Percentiles rank a stretch among this genome's conserved stretches.
Conservation (phyloP, 2,113 vertebrate genomes). For the Tonatia bakeri region DNA sequence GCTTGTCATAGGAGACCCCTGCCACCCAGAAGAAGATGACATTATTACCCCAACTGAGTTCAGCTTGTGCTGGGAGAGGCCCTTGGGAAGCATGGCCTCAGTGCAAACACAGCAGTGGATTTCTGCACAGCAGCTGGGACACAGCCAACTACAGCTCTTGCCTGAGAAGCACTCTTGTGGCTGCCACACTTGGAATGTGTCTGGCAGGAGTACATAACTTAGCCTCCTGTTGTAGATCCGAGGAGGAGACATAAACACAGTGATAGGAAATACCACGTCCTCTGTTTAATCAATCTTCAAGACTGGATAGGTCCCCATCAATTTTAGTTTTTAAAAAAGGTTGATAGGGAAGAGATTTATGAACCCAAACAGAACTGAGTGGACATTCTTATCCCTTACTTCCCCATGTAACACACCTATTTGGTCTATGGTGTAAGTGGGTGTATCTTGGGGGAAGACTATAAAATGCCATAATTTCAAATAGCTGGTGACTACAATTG, state of each 20-base stretch:
- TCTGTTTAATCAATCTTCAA: not conserved
- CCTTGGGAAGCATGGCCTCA: not conserved
- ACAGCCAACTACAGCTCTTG: not conserved
- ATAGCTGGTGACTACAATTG: not conserved
- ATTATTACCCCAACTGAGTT: not conserved
- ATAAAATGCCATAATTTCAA: conserved; percentile 35
- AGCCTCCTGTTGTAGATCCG: not conserved
- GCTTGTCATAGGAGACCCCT: not conserved
- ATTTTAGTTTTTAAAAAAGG: conserved; percentile 25
- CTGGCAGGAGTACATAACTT: not conserved
- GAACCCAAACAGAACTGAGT: not conserved
- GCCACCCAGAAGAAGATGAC: not conserved
- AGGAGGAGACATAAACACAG: not conserved
- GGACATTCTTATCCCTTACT: not conserved
- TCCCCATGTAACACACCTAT: not conserved
- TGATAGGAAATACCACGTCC: not conserved
- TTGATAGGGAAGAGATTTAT: conserved; percentile 16
- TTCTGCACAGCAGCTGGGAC: not conserved
- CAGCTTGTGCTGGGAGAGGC: not conserved
- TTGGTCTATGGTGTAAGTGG: not conserved
- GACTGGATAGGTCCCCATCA: not conserved
- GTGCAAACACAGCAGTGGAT: not conserved
- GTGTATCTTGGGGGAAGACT: not conserved
- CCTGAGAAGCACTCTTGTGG: not conserved
- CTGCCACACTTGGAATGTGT: not conserved